phyloP scores from a whole-genome alignment of 1,140 invertebrate genomes.

The Diabrotica undecimpunctata region DNA sequence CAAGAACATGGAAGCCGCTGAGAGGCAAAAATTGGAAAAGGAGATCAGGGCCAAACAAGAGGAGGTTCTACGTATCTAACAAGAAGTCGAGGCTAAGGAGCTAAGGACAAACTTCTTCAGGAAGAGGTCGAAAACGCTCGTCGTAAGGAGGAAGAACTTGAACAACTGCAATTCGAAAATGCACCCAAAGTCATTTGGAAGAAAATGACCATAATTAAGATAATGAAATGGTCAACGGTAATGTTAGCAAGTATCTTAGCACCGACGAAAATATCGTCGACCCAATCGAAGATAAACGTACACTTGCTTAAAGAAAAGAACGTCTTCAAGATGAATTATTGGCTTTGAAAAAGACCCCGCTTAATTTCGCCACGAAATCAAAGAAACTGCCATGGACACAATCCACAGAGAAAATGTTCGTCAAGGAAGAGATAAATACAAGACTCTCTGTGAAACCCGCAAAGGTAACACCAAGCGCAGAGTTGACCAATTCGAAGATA shows the following conservation, averaged over 20 bases:
- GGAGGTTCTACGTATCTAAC: slow-evolving; percentile 82
- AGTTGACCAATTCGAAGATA: slow-evolving; percentile 99
- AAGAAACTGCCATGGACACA: slow-evolving; percentile 93
- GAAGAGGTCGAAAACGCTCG: slow-evolving; percentile 81
- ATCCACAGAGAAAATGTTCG: slow-evolving; percentile 97
- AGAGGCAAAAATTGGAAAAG: slow-evolving; percentile 84
- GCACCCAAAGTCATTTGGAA: slow-evolving; percentile 74
- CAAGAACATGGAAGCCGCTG: slow-evolving; percentile 87
- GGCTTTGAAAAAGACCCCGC: slow-evolving; percentile 92
- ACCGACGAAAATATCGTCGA: slow-evolving; percentile 85
- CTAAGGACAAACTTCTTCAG: slow-evolving; percentile 85
- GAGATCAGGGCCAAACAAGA: slow-evolving; percentile 85
- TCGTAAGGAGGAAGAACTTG: slow-evolving; percentile 73
- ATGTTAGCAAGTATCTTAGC: slow-evolving; percentile 76
- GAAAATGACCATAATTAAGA: slow-evolving; percentile 71
- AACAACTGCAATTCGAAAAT: slow-evolving; percentile 70
- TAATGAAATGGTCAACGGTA: slow-evolving; percentile 66
- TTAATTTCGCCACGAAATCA: slow-evolving; percentile 88
- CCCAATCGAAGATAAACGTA: slow-evolving; percentile 88
- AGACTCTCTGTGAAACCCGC: slow-evolving; percentile 97
- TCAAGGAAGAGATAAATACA: slow-evolving; percentile 98
- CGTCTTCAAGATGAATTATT: slow-evolving; percentile 90
- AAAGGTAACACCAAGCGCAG: slow-evolving; percentile 99
- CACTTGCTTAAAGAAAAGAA: slow-evolving; percentile 88
- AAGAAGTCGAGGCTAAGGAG: slow-evolving; percentile 78